These are phyloP conservation scores for Ectemnius continuus DNA, from an alignment of 2,888 invertebrate species.

Conservation along the genomic window DNA sequence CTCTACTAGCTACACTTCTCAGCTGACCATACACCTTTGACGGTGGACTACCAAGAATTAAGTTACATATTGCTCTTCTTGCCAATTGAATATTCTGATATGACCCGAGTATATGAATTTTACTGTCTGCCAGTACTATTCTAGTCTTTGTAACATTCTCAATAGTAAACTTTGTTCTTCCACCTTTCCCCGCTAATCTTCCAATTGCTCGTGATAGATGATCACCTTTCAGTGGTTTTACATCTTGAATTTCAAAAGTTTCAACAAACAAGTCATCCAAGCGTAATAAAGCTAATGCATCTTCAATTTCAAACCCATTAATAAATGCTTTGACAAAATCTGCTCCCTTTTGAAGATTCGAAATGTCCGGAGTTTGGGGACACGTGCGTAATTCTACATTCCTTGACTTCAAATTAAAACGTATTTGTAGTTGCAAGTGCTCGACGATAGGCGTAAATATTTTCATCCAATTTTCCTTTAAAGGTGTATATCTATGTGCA, in stretches of 20 bases:
- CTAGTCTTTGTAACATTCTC: constrained; percentile 99
- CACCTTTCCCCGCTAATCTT: constrained; percentile 98
- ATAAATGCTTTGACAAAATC: constrained; percentile 99
- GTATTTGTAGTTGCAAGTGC: constrained; percentile 93
- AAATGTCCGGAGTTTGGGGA: constrained; percentile 89
- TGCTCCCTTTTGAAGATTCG: constrained; percentile 96
- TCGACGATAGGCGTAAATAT: constrained; percentile 98
- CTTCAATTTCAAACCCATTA: constrained; percentile 97
- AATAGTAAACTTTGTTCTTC: constrained; percentile 97
- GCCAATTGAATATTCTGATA: constrained; percentile 98
- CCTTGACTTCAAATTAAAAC: constrained; percentile 94
- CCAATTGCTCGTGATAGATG: constrained; percentile 97
- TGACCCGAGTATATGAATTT: constrained; percentile 98
- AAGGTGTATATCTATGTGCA: constrained; percentile 93
- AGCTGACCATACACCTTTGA: constrained; percentile 98
- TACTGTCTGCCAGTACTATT: constrained; percentile 97
- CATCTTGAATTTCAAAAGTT: constrained; percentile 97
- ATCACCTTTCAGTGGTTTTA: constrained; percentile 94
- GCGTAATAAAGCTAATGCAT: constrained; percentile 94
- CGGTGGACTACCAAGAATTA: constrained; percentile 97
- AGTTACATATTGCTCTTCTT: constrained; percentile 95
- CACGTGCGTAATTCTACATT: constrained; percentile 91
- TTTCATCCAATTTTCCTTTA: constrained; percentile 98
- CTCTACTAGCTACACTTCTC: constrained; percentile 89
- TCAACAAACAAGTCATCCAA: constrained; percentile 98